These are phyloP conservation scores for Blennius ocellaris DNA, from an alignment of 2,113 vertebrate species.

Conservation along the genomic window DNA sequence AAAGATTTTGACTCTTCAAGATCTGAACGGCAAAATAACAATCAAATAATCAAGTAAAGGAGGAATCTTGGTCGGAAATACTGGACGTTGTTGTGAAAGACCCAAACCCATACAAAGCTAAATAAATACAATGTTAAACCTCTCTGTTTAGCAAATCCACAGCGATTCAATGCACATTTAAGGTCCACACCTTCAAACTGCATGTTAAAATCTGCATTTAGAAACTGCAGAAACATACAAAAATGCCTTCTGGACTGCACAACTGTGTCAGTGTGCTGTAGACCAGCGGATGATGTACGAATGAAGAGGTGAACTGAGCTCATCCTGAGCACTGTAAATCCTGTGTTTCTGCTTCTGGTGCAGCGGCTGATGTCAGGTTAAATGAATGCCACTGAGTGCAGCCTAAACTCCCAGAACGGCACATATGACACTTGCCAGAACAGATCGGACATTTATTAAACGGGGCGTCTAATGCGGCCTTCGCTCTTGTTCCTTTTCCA, in stretches of 20 bases:
- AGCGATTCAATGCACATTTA: neutral
- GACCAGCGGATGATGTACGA: constrained; percentile 44
- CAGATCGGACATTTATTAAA: constrained; percentile 68
- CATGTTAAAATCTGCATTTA: neutral
- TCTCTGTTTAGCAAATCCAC: neutral
- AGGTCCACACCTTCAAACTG: neutral
- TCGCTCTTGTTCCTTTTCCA: constrained; percentile 11
- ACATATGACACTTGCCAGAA: constrained; percentile 70
- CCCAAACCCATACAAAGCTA: too few relatives aligned
- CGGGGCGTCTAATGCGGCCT: constrained; percentile 33
- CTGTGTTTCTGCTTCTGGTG: constrained; percentile 21
- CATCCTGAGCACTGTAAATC: constrained; percentile 56
- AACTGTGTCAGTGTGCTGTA: neutral
- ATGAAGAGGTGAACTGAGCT: constrained; percentile 26
- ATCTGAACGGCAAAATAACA: neutral
- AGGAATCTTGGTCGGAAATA: neutral
- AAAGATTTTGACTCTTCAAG: neutral
- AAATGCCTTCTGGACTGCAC: constrained; percentile 3
- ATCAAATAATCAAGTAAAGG: neutral
- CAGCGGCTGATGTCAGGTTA: constrained; percentile 46
- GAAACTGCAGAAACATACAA: neutral
- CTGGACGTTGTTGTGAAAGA: too few relatives aligned
- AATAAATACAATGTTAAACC: neutral
- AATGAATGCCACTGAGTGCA: constrained; percentile 51
- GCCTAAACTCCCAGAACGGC: constrained; percentile 48